Base-by-base conservation (phyloP, 1,140 invertebrate genomes). In the Maconellicoccus hirsutus region DNA sequence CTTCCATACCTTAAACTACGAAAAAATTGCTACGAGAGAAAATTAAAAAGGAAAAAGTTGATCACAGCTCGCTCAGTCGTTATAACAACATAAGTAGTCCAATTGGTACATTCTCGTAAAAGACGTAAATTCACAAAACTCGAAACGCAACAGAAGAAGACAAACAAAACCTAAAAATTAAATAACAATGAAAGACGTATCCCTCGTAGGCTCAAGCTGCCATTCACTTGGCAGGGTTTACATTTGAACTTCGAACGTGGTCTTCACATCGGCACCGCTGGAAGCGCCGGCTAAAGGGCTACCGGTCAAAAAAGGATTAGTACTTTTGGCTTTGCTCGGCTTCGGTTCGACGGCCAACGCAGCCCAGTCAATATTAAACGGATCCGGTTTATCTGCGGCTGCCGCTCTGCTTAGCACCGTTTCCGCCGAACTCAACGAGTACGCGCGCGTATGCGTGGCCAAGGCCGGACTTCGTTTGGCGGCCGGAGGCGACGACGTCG, bases 351-450 rank as follows among this genome's bases (percentile, higher is more conserved):
- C 78, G 77, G 38, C 79, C 78, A 82, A 78, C 23, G 87, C 87
- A 0, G 87, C 90, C 91, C 92, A 93, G 76, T 92, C 91, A 6
- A 90, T 90, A 78, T 93, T 90, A 77, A 93, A 93, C 0, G 91
- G 91, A 81, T 94, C 91, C 7, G 80, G 76, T 0, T 79, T 73
- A 14, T 80, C 79, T 69, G 75, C 69, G 74, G 78, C 73, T 73
- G 76, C 61, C 1, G 70, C 66, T 33, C 72, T 70, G 42, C 72
- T 72, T 10, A 71, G 69, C 25, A 72, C 73, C 12, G 73, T 71
- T 59, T 72, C 73, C 16, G 71, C 74, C 23, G 78, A 79, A 61
- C 81, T 80, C 72, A 84, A 82, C 10, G 88, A 85, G 75, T 88
- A 87, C 63, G 84, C 82, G 27, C 82, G 78, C 7, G 87, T 78